Base-by-base conservation (phyloP, 2,888 invertebrate genomes). In the Drosophila anomalata region DNA sequence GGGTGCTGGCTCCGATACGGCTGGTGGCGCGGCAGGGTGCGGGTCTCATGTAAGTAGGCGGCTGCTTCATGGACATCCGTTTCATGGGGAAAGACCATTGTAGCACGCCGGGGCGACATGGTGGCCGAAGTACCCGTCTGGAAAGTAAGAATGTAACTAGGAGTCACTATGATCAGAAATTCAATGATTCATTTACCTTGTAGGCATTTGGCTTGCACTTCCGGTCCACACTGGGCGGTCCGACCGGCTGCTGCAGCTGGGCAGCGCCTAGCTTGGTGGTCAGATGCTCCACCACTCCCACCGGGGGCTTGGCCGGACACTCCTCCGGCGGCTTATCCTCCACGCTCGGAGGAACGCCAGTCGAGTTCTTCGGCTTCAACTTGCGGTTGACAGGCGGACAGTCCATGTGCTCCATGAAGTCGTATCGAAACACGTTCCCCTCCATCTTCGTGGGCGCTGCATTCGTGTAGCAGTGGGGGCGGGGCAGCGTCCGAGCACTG, bases 371-470 rank as follows among this genome's bases (percentile, higher is more conserved):
- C 3, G 97, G 97, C 91, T 97, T 97, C 41, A 97, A 92, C 46
- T 95, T 95, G 54, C 97, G 93, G 90, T 97, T 95, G 26, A 97
- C 96, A 36, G 94, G 94, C 12, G 97, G 97, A 44, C 97, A 87
- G 66, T 90, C 89, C 33, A 77, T 41, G 70, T 90, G 90, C 65
- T 92, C 91, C 48, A 91, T 85, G 60, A 93, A 93, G 82, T 93
- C 93, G 79, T 93, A 93, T 17, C 93, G 91, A 86, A 93, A 93
- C 7, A 93, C 92, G 77, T 92, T 91, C 14, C 92, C 92, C 57
- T 91, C 91, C 63, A 92, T 89, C 76, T 91, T 90, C 0, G 90
- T 91, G 11, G 93, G 93, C 1, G 93, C 93, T 4, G 93, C 93
- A 88, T 93, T 93, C 17, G 92, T 91, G 77, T 93, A 93, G 63